A percentile compares a stretch with the other conserved stretches of the same genome.
Evolutionary conservation across 2,113 vertebrate genomes (phyloP).

Genomic region (Cebidichthys violaceus): DNA sequence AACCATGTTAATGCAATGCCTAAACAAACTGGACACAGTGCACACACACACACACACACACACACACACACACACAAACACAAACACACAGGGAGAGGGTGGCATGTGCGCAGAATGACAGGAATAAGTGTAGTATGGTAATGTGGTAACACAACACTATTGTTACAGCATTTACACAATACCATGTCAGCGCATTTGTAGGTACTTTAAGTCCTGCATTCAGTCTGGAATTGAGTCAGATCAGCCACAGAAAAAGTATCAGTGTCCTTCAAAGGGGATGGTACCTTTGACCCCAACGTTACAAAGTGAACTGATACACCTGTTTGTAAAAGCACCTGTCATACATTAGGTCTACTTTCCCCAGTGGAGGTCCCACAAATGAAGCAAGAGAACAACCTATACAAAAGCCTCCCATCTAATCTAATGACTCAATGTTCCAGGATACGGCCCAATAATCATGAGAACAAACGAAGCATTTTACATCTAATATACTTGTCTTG

Average conservation of each 20-base stretch:
- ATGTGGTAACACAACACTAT: constrained; percentile 4
- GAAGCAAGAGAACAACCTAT: background rate
- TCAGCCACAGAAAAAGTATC: background rate
- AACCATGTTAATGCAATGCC: constrained; percentile 82
- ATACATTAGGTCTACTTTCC: background rate
- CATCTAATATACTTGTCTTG: constrained; percentile 1
- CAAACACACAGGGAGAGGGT: constrained; percentile 10
- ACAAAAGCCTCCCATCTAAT: background rate
- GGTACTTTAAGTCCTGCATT: background rate
- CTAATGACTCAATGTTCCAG: constrained; percentile 22
- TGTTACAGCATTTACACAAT: background rate
- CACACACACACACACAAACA: constrained; percentile 26
- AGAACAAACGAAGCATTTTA: constrained; percentile 19
- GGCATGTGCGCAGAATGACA: constrained; percentile 25
- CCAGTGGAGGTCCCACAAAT: background rate
- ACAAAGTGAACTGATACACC: background rate
- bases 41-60: constrained; percentile 9
- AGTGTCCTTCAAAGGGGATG: background rate
- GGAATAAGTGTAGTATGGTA: constrained; percentile 19
- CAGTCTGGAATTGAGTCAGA: background rate
- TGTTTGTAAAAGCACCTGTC: background rate
- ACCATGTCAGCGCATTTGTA: background rate
- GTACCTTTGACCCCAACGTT: background rate
- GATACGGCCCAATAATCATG: constrained; percentile 3
- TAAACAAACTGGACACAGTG: constrained; percentile 63